A percentile compares a stretch with the other conserved stretches of the same genome.
Conservation (phyloP, 1,140 invertebrate species). For the Bombyx mandarina region DNA sequence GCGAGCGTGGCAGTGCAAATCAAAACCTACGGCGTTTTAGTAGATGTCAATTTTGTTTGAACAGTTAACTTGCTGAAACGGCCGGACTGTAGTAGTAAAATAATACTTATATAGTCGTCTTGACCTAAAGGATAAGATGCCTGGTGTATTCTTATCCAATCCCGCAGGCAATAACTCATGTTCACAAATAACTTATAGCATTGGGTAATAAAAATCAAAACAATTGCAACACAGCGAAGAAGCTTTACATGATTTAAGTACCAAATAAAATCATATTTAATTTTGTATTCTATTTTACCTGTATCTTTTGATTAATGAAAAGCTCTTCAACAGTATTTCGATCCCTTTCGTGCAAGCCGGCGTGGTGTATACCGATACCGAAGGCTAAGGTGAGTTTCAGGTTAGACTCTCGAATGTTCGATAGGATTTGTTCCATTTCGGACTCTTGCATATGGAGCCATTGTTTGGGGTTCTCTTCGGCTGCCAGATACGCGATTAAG, state of each 20-base stretch:
- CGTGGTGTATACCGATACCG: conserved; percentile 99
- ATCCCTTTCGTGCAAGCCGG: conserved; percentile 92
- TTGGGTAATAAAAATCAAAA: too few species aligned
- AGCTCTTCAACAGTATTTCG: conserved; percentile 93
- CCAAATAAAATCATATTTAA: too few species aligned
- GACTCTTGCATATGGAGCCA: conserved; percentile 92
- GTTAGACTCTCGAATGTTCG: conserved; percentile 90
- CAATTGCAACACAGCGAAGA: too few species aligned
- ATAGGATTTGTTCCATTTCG: conserved; percentile 84
- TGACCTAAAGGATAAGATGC: too few species aligned
- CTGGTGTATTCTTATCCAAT: too few species aligned
- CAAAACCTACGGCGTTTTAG: conserved; percentile 76
- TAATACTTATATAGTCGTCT: too few species aligned
- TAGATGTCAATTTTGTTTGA: too few species aligned
- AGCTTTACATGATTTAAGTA: too few species aligned
- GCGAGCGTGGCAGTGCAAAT: conserved; percentile 97
- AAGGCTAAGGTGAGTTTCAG: conserved; percentile 95
- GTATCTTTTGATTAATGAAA: conserved; percentile 97
- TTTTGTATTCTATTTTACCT: conserved; percentile 70
- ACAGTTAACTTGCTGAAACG: too few species aligned
- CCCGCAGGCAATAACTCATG: too few species aligned
- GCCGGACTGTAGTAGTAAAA: too few species aligned
- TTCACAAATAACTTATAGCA: too few species aligned
- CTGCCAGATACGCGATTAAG: conserved; percentile 93
- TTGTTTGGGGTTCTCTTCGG: conserved; percentile 93